Evolutionary conservation across 64 coral and sea anemone species (phyloP).

Genomic region (Montipora sp.): DNA sequence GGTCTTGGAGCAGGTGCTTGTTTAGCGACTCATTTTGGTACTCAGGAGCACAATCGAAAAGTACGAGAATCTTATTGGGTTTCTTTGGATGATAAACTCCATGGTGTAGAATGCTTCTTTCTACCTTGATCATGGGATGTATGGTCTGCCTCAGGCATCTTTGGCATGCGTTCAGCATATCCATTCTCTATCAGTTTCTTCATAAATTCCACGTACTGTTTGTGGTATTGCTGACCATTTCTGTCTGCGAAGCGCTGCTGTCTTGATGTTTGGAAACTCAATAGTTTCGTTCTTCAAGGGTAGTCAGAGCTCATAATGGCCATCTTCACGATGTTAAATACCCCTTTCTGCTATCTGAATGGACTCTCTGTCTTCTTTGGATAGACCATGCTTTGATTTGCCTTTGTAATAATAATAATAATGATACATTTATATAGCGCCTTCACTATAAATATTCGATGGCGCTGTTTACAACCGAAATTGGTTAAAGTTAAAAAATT

Average conservation of each 20-base stretch:
- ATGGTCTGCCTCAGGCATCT: too few relatives aligned
- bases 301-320: conserved; percentile 73
- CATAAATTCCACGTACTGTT: conserved; percentile 63
- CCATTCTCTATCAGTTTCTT: conserved; percentile 38
- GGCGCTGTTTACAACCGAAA: too few relatives aligned
- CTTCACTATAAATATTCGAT: too few relatives aligned
- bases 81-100: conserved; percentile 63
- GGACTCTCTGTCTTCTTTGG: conserved; percentile 41
- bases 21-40: conserved; percentile 20
- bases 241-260: neutral
- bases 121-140: neutral
- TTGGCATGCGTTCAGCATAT: neutral
- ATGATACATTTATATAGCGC: too few relatives aligned
- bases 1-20: conserved; percentile 38
- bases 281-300: conserved; percentile 1
- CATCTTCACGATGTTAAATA: conserved; percentile 10
- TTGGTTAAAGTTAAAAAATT: too few relatives aligned
- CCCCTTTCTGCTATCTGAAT: conserved; percentile 13
- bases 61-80: conserved; percentile 7
- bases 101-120: neutral
- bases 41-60: conserved; percentile 47
- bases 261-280: conserved; percentile 35
- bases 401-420: too few relatives aligned
- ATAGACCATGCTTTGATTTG: neutral
- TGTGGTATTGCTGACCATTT: neutral